These are phyloP conservation scores for Pseudochaenichthys georgianus DNA, from an alignment of 2,797 vertebrate genomes.

Conservation along the genomic window DNA sequence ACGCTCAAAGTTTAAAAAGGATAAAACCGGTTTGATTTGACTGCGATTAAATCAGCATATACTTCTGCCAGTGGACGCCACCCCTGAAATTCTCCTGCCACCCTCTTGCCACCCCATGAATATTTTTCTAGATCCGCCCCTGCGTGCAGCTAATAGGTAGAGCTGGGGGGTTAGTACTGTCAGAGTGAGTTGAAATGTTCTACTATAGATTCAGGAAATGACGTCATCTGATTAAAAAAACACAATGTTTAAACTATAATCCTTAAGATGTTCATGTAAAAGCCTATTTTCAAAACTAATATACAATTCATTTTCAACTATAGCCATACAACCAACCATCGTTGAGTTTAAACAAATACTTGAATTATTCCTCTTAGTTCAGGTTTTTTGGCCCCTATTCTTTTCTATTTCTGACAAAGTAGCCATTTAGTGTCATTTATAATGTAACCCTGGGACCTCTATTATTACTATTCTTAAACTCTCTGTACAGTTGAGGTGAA, in stretches of 20 bases:
- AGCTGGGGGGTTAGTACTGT: not conserved
- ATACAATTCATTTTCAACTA: not conserved
- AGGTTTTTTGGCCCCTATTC: not conserved
- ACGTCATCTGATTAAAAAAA: not conserved
- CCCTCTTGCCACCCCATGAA: no score
- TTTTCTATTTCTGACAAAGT: not conserved
- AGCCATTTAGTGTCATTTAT: not conserved
- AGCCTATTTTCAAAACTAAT: not conserved
- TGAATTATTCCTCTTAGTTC: no score
- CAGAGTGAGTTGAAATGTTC: not conserved
- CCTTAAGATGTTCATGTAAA: not conserved
- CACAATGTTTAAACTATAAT: not conserved
- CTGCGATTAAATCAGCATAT: no score
- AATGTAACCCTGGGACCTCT: not conserved
- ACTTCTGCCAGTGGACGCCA: no score
- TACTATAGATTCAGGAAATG: not conserved
- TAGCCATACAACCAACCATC: not conserved
- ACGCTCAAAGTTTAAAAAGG: no score
- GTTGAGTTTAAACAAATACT: not conserved
- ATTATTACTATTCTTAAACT: not conserved
- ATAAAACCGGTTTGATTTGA: no score
- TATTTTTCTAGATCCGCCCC: no score
- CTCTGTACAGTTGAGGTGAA: not conserved
- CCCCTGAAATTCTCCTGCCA: no score
- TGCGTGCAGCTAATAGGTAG: not conserved